Percentiles rank a stretch among this genome's conserved stretches.
Evolutionary conservation across 2,888 invertebrate genomes (phyloP).

Genomic region (Ditula angustiorana): DNA sequence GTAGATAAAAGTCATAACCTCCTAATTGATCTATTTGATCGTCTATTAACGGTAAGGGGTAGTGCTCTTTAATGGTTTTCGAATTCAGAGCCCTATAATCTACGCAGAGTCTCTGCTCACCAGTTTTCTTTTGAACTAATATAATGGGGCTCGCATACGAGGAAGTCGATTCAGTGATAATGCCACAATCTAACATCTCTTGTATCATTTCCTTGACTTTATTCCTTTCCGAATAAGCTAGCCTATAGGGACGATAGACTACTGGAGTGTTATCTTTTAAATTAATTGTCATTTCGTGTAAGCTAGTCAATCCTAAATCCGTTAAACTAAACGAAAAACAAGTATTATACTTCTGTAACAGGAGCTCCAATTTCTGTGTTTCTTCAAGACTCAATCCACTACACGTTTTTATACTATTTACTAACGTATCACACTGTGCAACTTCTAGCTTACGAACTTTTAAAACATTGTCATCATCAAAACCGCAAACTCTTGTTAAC

Average conservation of each 20-base stretch:
- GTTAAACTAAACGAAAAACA: slow-evolving; percentile 31
- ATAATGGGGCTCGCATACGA: slow-evolving; percentile 47
- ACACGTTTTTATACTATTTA: slow-evolving; percentile 3
- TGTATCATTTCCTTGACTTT: slow-evolving; percentile 42
- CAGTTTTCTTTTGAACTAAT: slow-evolving; percentile 40
- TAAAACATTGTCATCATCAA: neutral
- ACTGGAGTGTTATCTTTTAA: slow-evolving; percentile 31
- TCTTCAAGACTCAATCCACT: neutral
- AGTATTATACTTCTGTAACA: slow-evolving; percentile 16
- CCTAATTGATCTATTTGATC: too few relatives aligned
- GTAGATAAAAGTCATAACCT: too few relatives aligned
- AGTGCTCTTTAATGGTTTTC: slow-evolving; percentile 47
- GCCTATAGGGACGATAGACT: slow-evolving; percentile 40
- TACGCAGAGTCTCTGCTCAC: slow-evolving; percentile 34
- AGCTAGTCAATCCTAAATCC: slow-evolving; percentile 18
- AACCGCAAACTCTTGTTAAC: slow-evolving; percentile 7
- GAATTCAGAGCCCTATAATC: slow-evolving; percentile 48
- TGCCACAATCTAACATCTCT: slow-evolving; percentile 45
- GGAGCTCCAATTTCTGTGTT: slow-evolving; percentile 3
- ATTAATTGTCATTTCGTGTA: slow-evolving; percentile 40
- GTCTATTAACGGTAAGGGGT: slow-evolving; percentile 28
- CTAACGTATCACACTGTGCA: neutral
- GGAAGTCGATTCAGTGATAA: slow-evolving; percentile 43
- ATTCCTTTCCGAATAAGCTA: slow-evolving; percentile 34
- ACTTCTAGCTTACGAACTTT: neutral